Conservation (phyloP, 2,888 invertebrate genomes). For the Drosophila picticornis region DNA sequence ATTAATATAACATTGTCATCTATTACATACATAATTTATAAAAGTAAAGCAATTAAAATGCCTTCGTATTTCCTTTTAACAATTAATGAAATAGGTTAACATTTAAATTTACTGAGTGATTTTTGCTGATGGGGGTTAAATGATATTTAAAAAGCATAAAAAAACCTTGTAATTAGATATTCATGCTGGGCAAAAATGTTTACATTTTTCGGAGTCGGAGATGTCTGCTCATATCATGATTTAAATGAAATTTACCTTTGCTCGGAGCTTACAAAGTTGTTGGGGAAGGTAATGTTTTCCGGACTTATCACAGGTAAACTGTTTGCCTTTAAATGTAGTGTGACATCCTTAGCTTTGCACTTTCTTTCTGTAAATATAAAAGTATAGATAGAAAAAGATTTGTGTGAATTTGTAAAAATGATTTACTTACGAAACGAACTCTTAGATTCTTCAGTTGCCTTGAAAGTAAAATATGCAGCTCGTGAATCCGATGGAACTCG, state of each 20-base stretch:
- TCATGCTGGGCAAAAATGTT: neutral
- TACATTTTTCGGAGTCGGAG: neutral
- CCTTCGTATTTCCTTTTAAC: neutral
- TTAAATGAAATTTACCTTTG: conserved; percentile 79
- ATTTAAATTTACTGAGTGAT: neutral
- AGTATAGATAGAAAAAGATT: neutral
- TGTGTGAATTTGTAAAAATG: too few species aligned
- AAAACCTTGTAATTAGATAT: neutral
- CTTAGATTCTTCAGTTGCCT: conserved; percentile 85
- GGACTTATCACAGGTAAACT: conserved; percentile 94
- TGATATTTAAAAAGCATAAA: neutral
- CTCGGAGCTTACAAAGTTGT: conserved; percentile 87
- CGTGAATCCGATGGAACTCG: conserved; percentile 86
- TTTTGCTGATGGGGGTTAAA: neutral
- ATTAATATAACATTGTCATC: neutral
- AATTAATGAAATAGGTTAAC: neutral
- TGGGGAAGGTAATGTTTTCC: conserved; percentile 91
- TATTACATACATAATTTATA: neutral
- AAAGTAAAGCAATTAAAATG: neutral
- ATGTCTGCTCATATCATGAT: neutral
- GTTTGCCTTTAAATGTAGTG: conserved; percentile 91
- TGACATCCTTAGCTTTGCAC: conserved; percentile 88
- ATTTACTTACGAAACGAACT: conserved; percentile 85
- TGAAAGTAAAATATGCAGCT: conserved; percentile 85
- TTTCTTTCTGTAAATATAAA: conserved; percentile 86